phyloP scores from a whole-genome alignment of 2,888 invertebrate species.

The Bellardia pandia region DNA sequence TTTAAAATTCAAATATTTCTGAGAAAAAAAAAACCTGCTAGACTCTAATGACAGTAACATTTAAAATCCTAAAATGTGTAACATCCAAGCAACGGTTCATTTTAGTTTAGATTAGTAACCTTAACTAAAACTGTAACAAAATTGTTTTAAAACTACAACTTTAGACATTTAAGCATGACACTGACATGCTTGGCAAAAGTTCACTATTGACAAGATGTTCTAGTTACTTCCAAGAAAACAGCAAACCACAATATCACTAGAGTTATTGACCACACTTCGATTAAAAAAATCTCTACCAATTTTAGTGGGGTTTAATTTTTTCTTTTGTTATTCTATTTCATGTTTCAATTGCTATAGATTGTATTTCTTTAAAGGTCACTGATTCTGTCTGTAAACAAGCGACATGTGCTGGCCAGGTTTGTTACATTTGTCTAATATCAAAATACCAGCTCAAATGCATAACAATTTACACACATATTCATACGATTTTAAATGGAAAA shows the following conservation, averaged over 20 bases:
- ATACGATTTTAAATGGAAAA: not conserved
- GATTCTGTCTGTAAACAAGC: not conserved
- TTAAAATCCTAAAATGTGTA: slow-evolving; percentile 2
- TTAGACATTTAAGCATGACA: slow-evolving; percentile 23
- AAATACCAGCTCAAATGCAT: not conserved
- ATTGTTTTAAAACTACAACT: not conserved
- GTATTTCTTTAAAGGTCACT: slow-evolving; percentile 47
- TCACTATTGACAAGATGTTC: slow-evolving; percentile 64
- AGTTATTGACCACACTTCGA: slow-evolving; percentile 43
- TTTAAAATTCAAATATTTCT: slow-evolving; percentile 6
- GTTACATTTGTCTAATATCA: slow-evolving; percentile 19
- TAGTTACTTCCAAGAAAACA: slow-evolving; percentile 4
- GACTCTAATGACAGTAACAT: slow-evolving; percentile 5
- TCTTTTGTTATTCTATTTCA: not conserved
- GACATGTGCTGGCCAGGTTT: not conserved
- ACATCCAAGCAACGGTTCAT: slow-evolving; percentile 13
- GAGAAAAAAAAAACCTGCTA: not conserved
- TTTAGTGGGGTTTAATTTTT: slow-evolving; percentile 14
- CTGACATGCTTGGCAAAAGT: slow-evolving; percentile 58
- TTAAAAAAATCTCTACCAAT: slow-evolving; percentile 10
- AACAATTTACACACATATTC: not conserved
- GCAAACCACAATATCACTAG: not conserved
- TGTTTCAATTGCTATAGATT: not conserved
- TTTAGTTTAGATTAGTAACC: slow-evolving; percentile 1
- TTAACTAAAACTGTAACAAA: slow-evolving; percentile 36